These are phyloP conservation scores for Plagodis pulveraria DNA, from an alignment of 2,888 invertebrate genomes.

Conservation along the genomic window DNA sequence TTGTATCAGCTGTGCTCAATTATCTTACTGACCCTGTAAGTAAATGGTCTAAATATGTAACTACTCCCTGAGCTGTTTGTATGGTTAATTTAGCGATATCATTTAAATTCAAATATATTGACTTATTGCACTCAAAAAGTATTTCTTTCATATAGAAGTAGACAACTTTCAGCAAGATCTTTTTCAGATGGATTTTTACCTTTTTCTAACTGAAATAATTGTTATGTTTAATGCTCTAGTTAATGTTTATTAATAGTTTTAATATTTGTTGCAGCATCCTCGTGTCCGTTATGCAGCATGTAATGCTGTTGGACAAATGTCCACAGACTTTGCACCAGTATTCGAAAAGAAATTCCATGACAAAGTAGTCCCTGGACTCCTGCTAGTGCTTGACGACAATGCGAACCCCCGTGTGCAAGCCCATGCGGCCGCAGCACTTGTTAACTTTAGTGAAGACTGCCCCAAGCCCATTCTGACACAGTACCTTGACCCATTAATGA, in stretches of 20 bases:
- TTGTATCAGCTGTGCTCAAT: constrained; percentile 95
- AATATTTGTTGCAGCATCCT: constrained; percentile 87
- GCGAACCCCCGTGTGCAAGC: constrained; percentile 96
- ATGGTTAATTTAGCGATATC: too few relatives aligned
- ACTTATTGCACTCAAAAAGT: too few relatives aligned
- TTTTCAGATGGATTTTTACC: too few relatives aligned
- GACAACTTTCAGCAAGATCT: too few relatives aligned
- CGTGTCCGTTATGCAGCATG: constrained; percentile 98
- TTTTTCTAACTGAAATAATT: too few relatives aligned
- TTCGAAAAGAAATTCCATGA: constrained; percentile 99
- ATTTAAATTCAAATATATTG: too few relatives aligned
- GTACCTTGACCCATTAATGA: constrained; percentile 96
- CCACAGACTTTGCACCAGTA: constrained; percentile 98
- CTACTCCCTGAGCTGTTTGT: too few relatives aligned
- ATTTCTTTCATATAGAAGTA: too few relatives aligned
- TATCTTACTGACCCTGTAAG: constrained; percentile 93
- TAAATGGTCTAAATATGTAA: too few relatives aligned
- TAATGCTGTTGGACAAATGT: constrained; percentile 99
- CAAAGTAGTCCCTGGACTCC: constrained; percentile 95
- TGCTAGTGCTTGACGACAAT: constrained; percentile 95
- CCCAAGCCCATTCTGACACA: constrained; percentile 96
- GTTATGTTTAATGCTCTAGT: too few relatives aligned
- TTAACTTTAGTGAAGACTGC: constrained; percentile 99
- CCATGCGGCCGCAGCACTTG: constrained; percentile 96
- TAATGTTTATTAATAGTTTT: too few relatives aligned